Evolutionary conservation across 2,888 invertebrate genomes (phyloP).

Genomic region (Drosophila hamatofila): DNA sequence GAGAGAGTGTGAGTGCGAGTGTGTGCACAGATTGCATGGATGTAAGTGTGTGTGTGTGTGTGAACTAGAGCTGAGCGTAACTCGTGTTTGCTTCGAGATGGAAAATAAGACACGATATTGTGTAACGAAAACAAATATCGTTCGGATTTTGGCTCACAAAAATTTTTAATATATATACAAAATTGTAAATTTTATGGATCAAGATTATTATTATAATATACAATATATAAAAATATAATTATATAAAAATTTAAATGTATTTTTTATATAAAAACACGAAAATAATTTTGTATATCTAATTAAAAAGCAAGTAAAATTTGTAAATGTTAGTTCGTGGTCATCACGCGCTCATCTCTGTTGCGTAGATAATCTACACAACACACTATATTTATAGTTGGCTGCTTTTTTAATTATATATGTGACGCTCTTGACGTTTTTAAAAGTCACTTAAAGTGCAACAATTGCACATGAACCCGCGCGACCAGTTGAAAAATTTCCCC

Average conservation of each 20-base stretch:
- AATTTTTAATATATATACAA: not conserved
- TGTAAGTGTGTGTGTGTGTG: conserved; percentile 9
- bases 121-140: not conserved
- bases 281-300: not conserved
- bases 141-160: not conserved
- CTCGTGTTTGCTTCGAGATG: not conserved
- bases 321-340: not conserved
- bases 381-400: conserved; percentile 30
- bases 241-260: not conserved
- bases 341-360: conserved; percentile 3
- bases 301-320: not conserved
- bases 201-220: too few relatives aligned
- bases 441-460: conserved; percentile 71
- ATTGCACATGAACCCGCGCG: conserved; percentile 68
- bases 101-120: not conserved
- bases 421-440: conserved; percentile 55
- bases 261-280: not conserved
- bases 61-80: not conserved
- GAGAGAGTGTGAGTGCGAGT: conserved; percentile 7
- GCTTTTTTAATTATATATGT: conserved; percentile 51
- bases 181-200: too few relatives aligned
- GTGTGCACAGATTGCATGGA: conserved; percentile 23
- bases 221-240: not conserved
- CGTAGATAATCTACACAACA: not conserved
- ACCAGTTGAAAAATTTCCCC: conserved; percentile 39